phyloP scores from a whole-genome alignment of 2,797 vertebrate genomes.

The Argentina silus region DNA sequence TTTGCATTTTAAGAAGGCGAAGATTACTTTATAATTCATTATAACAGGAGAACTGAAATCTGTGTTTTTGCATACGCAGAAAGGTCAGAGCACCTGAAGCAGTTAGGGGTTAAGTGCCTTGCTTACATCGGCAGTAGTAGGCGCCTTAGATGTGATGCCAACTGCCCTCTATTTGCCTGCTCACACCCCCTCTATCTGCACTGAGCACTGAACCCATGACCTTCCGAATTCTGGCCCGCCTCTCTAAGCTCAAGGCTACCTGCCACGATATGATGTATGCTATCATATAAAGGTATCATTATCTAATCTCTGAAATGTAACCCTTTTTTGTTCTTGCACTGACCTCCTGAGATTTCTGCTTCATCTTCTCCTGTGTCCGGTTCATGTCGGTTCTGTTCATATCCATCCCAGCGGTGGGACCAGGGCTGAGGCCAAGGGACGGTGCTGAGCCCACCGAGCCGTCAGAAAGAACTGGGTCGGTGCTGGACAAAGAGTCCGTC shows the following conservation, averaged over 20 bases:
- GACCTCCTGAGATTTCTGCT: conserved; percentile 85
- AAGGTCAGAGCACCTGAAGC: no score
- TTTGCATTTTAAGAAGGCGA: background rate
- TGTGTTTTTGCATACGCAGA: no score
- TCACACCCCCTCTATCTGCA: no score
- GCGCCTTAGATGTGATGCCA: background rate
- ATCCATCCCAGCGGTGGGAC: conserved; percentile 73
- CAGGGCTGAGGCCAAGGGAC: conserved; percentile 75
- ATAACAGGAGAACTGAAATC: background rate
- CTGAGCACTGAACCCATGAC: no score
- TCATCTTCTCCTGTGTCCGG: conserved; percentile 83
- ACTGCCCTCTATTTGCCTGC: no score
- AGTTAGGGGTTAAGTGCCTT: no score
- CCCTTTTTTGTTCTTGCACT: conserved; percentile 20
- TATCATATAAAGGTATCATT: no score
- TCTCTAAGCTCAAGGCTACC: background rate
- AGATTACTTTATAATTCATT: background rate
- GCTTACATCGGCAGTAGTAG: background rate
- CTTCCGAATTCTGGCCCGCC: no score
- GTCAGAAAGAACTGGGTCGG: conserved; percentile 77
- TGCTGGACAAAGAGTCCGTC: conserved; percentile 77
- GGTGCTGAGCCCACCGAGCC: conserved; percentile 78
- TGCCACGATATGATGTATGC: background rate
- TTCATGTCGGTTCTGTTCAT: conserved; percentile 81
- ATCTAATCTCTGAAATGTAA: no score